Conservation (phyloP, 2,888 invertebrate genomes). For the Penaeus monodon region DNA sequence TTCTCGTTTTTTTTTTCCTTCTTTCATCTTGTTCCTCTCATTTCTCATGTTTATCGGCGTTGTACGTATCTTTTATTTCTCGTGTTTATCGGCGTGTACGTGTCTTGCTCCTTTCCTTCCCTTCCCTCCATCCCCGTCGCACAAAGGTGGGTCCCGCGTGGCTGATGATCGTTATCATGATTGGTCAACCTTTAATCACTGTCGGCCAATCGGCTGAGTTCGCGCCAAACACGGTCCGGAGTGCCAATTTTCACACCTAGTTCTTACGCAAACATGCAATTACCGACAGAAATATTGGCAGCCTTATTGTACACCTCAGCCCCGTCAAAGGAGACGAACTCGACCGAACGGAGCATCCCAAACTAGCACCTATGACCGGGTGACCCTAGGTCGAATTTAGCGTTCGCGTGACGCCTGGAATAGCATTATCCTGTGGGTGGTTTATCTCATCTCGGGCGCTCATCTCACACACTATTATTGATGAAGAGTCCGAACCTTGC, state of each 20-base stretch:
- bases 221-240: slow-evolving; percentile 52
- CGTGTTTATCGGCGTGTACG: not conserved
- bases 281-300: slow-evolving; percentile 57
- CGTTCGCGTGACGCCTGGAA: too few relatives aligned
- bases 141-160: slow-evolving; percentile 33
- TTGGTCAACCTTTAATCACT: slow-evolving; percentile 58
- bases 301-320: slow-evolving; percentile 32
- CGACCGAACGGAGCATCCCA: too few relatives aligned
- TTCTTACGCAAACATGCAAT: slow-evolving; percentile 59
- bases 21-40: not conserved
- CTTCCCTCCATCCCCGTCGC: not conserved
- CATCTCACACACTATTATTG: slow-evolving; percentile 43
- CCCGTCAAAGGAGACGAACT: not conserved
- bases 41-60: not conserved
- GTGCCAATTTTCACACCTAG: slow-evolving; percentile 58
- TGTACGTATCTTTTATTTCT: not conserved
- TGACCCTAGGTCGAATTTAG: too few relatives aligned
- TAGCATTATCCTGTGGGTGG: slow-evolving; percentile 11
- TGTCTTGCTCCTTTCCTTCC: not conserved
- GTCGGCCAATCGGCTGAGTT: slow-evolving; percentile 53
- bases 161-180: slow-evolving; percentile 43
- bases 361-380: too few relatives aligned
- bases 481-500: slow-evolving; percentile 25
- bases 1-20: not conserved
- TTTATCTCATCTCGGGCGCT: slow-evolving; percentile 51